Base-by-base conservation (phyloP, 2,888 invertebrate species). In the Rosalia funebris region DNA sequence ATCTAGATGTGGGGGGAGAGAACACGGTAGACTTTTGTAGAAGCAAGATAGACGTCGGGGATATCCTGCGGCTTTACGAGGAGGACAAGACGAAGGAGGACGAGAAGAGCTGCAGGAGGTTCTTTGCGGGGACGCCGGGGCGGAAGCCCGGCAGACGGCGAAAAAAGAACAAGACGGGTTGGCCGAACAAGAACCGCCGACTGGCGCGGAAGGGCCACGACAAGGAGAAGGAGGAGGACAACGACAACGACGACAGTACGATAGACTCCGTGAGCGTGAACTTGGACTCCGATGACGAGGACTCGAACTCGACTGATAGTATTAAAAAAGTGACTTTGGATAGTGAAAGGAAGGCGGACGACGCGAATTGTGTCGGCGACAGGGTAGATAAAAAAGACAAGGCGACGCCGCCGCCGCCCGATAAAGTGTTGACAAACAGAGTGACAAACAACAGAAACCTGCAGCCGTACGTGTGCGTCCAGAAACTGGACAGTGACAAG, bases 91-190 rank as follows among this genome's bases (percentile, higher is more conserved):
- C 54, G 80, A 82, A 71, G 83, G 69, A 68, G 44, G 62, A 54
- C 16, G 69, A 65, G 37, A 61, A 39, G 5, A 65, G 61, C 16
- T 64, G 64, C 16, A 65, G 62, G 20, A 67, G 64, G 50, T 69
- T 71, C 36, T 66, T 66, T 41, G 71, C 69, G 37, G 69, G 66
- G 0, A 57, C 65, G 5, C 67, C 69, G 0, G 84, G 66, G 69
- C 79, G 71, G 67, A 80, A 71, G 72, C 81, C 70, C 0, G 75
- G 76, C 2, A 59, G 86, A 42, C 81, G 83, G 50, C 88, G 88
- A 78, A 89, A 89, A 79, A 89, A 89, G 78, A 93, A 93, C 79
- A 84, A 88, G 62, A 93, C 93, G 0, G 93, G 93, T 5, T 93
- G 93, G 93, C 93, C 93, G 0, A 84, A 83, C 77, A 84, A 85